Conservation (phyloP, 2,113 vertebrate species). For the Antennarius striatus region DNA sequence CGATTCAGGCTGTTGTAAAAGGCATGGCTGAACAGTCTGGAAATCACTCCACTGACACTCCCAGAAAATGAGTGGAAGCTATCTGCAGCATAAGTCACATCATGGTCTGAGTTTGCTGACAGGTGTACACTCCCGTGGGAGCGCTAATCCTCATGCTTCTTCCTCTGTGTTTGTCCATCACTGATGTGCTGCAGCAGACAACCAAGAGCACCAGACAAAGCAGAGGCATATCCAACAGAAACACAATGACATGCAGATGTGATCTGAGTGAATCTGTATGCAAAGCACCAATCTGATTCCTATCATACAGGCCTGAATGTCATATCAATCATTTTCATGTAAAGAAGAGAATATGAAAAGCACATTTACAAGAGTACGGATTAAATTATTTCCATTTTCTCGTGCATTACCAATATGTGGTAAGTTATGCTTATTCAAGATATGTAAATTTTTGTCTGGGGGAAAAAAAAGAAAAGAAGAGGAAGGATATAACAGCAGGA, state of each 20-base stretch:
- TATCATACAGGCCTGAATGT: slow-evolving; percentile 50
- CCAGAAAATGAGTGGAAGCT: slow-evolving; percentile 56
- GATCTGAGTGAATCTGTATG: slow-evolving; percentile 64
- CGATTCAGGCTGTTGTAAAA: slow-evolving; percentile 41
- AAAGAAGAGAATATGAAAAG: slow-evolving; percentile 45
- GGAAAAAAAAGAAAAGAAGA: neutral
- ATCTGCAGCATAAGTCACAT: slow-evolving; percentile 63
- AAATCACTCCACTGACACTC: slow-evolving; percentile 53
- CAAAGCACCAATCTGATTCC: slow-evolving; percentile 57
- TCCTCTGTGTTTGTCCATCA: slow-evolving; percentile 55
- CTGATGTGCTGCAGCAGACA: slow-evolving; percentile 18
- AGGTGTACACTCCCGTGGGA: slow-evolving; percentile 60
- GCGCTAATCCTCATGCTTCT: slow-evolving; percentile 51
- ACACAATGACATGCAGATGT: slow-evolving; percentile 63
- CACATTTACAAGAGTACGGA: slow-evolving; percentile 21
- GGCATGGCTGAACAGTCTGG: slow-evolving; percentile 46
- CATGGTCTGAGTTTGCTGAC: slow-evolving; percentile 62
- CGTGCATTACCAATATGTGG: slow-evolving; percentile 20
- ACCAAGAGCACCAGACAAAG: slow-evolving; percentile 38
- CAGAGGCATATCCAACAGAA: slow-evolving; percentile 50
- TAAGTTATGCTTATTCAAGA: slow-evolving; percentile 51
- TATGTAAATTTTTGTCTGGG: slow-evolving; percentile 49
- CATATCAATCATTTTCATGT: slow-evolving; percentile 71
- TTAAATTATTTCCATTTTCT: slow-evolving; percentile 34
- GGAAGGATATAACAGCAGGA: slow-evolving; percentile 9